Conservation (phyloP, 2,113 vertebrate genomes). For the Carettochelys insculpta region DNA sequence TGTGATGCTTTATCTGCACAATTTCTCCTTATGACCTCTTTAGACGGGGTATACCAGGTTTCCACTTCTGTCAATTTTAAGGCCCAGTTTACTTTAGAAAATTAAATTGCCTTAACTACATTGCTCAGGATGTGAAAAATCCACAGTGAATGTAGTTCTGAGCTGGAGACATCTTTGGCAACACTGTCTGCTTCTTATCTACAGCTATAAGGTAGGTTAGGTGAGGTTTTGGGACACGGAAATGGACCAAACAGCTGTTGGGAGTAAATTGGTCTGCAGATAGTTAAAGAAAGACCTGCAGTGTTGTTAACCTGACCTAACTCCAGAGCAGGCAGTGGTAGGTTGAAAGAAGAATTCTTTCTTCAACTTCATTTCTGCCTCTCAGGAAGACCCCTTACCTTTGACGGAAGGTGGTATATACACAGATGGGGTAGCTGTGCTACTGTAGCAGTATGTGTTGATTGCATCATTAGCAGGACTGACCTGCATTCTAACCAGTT, state of each 20-base stretch:
- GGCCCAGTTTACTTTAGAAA: background rate
- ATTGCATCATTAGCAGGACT: background rate
- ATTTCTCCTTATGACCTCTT: background rate
- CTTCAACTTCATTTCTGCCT: too few relatives aligned
- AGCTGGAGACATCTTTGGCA: too few relatives aligned
- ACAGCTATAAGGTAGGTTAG: too few relatives aligned
- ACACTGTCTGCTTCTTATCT: too few relatives aligned
- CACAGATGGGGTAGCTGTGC: background rate
- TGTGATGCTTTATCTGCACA: background rate
- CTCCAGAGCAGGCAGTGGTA: background rate
- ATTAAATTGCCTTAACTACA: background rate
- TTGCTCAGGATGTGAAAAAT: background rate
- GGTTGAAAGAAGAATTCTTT: background rate
- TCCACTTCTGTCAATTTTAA: background rate
- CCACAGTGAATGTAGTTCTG: too few relatives aligned
- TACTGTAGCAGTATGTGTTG: background rate
- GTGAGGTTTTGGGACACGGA: too few relatives aligned
- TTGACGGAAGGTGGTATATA: too few relatives aligned
- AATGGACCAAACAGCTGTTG: too few relatives aligned
- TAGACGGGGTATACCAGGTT: background rate
- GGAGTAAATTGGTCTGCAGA: too few relatives aligned
- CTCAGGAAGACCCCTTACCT: too few relatives aligned
- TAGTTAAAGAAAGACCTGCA: too few relatives aligned
- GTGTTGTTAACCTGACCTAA: background rate
- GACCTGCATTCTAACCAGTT: background rate